These are phyloP conservation scores for Mastomys coucha DNA, from an alignment of 2,113 vertebrate species.

Conservation along the genomic window DNA sequence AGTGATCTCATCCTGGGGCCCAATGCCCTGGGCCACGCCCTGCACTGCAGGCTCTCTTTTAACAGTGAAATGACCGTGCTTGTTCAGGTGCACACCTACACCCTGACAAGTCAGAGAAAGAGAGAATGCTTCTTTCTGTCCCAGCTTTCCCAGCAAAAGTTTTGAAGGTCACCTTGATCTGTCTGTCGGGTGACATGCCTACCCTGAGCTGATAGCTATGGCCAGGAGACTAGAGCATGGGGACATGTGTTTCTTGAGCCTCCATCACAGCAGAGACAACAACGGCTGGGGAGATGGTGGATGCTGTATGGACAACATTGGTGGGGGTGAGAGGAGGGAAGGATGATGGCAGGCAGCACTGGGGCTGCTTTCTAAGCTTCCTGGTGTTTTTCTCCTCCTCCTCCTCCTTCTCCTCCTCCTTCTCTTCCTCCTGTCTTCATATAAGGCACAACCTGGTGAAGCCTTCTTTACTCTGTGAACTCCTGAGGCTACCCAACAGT, in stretches of 20 bases:
- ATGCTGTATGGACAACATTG: background rate
- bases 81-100: background rate
- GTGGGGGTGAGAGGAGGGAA: background rate
- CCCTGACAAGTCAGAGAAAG: background rate
- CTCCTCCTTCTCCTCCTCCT: no score
- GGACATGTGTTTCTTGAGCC: background rate
- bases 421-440: background rate
- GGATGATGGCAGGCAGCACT: background rate
- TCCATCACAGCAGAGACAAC: background rate
- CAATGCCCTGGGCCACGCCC: background rate
- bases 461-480: background rate
- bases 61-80: background rate
- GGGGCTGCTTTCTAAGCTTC: background rate
- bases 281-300: rapidly evolving
- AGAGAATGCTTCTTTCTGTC: background rate
- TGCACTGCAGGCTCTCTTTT: background rate
- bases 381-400: background rate
- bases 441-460: background rate
- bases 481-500: background rate
- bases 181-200: no score
- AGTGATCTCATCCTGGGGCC: background rate
- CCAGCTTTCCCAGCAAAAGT: background rate
- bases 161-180: background rate
- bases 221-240: background rate
- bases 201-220: background rate